phyloP scores from a whole-genome alignment of 2,113 vertebrate species.

The Heterocephalus glaber region DNA sequence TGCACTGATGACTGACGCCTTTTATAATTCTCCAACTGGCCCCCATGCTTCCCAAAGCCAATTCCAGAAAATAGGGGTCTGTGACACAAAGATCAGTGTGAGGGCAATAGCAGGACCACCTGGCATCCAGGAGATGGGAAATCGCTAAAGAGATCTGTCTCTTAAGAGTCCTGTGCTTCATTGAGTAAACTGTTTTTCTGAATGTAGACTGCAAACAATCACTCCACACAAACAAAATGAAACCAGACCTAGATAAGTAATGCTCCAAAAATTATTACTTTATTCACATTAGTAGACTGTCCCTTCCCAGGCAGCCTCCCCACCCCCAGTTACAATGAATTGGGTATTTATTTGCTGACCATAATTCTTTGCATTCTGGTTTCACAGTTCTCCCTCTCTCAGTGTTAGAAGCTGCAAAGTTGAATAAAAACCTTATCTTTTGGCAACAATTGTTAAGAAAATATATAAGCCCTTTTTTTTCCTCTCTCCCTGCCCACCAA shows the following conservation, averaged over 20 bases:
- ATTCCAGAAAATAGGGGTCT: not conserved
- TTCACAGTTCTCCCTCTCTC: not conserved
- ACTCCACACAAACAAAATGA: not conserved
- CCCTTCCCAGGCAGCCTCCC: not conserved
- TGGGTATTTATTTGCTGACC: not conserved
- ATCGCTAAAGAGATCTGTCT: not conserved
- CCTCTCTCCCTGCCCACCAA: too few relatives aligned
- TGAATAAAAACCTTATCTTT: constrained; percentile 63
- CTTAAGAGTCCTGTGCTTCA: not conserved
- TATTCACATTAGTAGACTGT: not conserved
- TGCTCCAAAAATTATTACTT: not conserved
- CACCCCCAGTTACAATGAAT: not conserved
- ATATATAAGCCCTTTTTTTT: not conserved
- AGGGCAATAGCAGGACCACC: not conserved
- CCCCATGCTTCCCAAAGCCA: not conserved
- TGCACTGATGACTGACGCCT: not conserved
- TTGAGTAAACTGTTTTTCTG: not conserved
- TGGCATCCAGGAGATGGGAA: not conserved
- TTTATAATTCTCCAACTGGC: not conserved
- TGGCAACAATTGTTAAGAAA: constrained; percentile 41
- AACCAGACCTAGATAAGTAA: not conserved
- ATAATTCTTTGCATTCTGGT: not conserved
- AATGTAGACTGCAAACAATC: not conserved
- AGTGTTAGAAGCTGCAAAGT: not conserved
- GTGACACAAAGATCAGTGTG: not conserved